Conservation (phyloP, 2,888 invertebrate species). For the Alentia gelatinosa region DNA sequence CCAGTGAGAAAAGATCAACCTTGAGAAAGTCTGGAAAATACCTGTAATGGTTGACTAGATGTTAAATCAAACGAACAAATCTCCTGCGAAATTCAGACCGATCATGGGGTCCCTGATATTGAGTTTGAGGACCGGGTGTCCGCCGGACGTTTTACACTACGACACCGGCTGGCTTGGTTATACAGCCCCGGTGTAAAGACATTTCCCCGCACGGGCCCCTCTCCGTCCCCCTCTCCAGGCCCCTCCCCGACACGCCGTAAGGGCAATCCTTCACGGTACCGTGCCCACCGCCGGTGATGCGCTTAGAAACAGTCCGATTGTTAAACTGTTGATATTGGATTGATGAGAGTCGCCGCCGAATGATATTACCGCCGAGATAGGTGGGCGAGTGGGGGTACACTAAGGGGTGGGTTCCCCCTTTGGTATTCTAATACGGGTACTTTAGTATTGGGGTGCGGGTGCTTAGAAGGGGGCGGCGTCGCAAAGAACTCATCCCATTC, state of each 20-base stretch:
- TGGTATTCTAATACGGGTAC: background rate
- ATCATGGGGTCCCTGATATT: no score
- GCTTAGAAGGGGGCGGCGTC: background rate
- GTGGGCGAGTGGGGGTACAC: background rate
- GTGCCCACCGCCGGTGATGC: background rate
- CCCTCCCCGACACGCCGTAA: background rate
- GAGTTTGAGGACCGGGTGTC: no score
- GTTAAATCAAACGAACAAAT: no score
- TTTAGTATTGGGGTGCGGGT: constrained; percentile 9
- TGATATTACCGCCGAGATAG: background rate
- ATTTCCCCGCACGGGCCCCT: background rate
- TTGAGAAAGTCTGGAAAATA: no score
- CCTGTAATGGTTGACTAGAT: no score
- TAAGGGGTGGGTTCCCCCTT: background rate
- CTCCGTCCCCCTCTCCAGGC: background rate
- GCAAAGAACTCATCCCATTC: background rate
- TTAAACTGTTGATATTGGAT: background rate
- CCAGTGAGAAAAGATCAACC: no score
- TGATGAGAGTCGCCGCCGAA: background rate
- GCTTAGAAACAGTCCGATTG: background rate
- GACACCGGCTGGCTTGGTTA: background rate
- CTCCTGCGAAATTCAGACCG: no score
- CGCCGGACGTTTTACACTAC: background rate
- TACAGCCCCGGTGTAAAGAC: background rate
- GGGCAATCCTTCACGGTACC: background rate